Evolutionary conservation across 2,113 vertebrate species (phyloP).

Genomic region (Anseranas semipalmata): DNA sequence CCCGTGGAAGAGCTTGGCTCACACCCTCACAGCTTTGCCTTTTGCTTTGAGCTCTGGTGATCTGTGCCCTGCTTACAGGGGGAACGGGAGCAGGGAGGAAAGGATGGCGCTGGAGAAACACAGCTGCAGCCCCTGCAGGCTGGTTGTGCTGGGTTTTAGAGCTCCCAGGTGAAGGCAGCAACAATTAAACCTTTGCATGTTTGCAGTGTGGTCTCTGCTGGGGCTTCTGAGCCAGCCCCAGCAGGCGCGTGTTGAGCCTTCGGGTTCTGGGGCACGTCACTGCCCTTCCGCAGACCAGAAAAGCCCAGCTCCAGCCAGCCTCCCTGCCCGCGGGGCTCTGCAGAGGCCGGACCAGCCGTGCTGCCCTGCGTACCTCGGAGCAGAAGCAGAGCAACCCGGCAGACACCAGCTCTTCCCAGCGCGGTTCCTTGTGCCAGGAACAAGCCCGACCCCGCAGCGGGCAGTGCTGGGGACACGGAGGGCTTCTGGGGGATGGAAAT

Average conservation of each 20-base stretch:
- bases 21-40: neutral
- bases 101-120: neutral
- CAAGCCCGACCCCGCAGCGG: neutral
- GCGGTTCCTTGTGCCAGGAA: neutral
- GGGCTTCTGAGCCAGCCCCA: too few species aligned
- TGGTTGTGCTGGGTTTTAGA: neutral
- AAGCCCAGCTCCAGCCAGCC: neutral
- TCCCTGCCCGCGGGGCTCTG: neutral
- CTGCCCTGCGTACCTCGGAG: neutral
- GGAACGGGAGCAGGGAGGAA: neutral
- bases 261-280: too few species aligned
- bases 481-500: neutral
- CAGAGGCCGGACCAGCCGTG: neutral
- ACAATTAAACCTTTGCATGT: neutral
- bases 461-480: neutral
- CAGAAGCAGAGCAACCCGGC: neutral
- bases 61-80: neutral
- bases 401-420: neutral
- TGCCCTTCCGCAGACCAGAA: neutral
- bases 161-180: too few species aligned
- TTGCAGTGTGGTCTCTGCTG: neutral
- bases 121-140: neutral
- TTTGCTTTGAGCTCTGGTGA: neutral
- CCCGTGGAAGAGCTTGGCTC: too few species aligned
- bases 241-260: neutral